These are phyloP conservation scores for Ischnura elegans DNA, from an alignment of 2,888 invertebrate genomes.

Conservation along the genomic window DNA sequence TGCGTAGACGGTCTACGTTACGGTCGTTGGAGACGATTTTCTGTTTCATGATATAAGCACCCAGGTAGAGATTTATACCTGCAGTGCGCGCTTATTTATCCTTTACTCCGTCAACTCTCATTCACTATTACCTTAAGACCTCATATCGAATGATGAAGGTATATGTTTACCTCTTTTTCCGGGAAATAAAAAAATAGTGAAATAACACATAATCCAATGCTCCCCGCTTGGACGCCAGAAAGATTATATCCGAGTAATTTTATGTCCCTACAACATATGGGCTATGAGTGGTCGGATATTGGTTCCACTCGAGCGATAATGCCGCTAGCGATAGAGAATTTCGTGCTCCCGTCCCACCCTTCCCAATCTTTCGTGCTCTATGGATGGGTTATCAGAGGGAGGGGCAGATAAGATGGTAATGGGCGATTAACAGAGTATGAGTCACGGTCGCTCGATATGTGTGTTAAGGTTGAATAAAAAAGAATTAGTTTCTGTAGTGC, in stretches of 20 bases:
- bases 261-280: conserved; percentile 14
- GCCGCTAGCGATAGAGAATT: background rate
- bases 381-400: background rate
- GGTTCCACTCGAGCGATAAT: conserved; percentile 1
- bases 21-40: no score
- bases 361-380: conserved; percentile 1
- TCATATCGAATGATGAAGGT: no score
- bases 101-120: no score
- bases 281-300: background rate
- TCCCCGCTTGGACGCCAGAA: background rate
- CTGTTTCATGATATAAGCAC: no score
- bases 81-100: no score
- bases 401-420: background rate
- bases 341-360: background rate
- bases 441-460: background rate
- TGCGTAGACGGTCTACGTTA: no score
- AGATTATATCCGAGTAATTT: background rate
- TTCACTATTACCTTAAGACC: no score
- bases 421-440: background rate
- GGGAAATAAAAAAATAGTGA: background rate
- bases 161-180: no score
- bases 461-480: background rate
- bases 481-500: no score
- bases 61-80: no score
- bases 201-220: background rate